Conservation (phyloP, 1,140 invertebrate species). For the Bradynema listronoti region DNA sequence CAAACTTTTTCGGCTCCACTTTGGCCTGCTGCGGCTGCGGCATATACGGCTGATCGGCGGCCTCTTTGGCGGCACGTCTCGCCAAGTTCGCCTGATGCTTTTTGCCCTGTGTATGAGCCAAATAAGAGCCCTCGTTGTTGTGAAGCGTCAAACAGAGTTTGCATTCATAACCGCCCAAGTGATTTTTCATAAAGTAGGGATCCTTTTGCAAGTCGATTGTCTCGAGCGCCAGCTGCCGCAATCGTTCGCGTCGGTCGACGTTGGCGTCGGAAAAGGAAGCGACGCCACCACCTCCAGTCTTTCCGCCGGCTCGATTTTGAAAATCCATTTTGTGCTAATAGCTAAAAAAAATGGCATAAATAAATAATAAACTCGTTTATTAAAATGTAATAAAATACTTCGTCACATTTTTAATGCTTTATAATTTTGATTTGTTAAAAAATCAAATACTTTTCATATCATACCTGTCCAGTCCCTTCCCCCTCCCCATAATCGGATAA, state of each 20-base stretch:
- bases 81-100: constrained; percentile 99
- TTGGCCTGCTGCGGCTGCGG: constrained; percentile 56
- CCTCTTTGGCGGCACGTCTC: constrained; percentile 91
- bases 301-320: constrained; percentile 91
- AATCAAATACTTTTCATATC: too few species aligned
- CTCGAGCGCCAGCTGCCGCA: constrained; percentile 89
- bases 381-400: too few species aligned
- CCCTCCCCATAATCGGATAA: too few species aligned
- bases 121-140: constrained; percentile 97
- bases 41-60: constrained; percentile 77
- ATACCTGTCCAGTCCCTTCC: too few species aligned
- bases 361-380: too few species aligned
- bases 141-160: constrained; percentile 96
- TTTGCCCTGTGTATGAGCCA: constrained; percentile 99
- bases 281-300: constrained; percentile 94
- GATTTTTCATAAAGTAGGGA: constrained; percentile 99
- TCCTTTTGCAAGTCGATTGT: constrained; percentile 98
- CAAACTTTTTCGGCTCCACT: constrained; percentile 78
- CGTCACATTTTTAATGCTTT: too few species aligned
- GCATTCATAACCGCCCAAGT: constrained; percentile 96
- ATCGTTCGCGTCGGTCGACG: constrained; percentile 84
- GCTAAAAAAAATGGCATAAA: constrained; percentile 8
- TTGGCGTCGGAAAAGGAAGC: constrained; percentile 94
- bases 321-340: constrained; percentile 72
- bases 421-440: too few species aligned